Evolutionary conservation across 2,113 vertebrate species (phyloP), one percentile per base, ranked within the genome.

Genomic region (Colistium nudipinnis): DNA sequence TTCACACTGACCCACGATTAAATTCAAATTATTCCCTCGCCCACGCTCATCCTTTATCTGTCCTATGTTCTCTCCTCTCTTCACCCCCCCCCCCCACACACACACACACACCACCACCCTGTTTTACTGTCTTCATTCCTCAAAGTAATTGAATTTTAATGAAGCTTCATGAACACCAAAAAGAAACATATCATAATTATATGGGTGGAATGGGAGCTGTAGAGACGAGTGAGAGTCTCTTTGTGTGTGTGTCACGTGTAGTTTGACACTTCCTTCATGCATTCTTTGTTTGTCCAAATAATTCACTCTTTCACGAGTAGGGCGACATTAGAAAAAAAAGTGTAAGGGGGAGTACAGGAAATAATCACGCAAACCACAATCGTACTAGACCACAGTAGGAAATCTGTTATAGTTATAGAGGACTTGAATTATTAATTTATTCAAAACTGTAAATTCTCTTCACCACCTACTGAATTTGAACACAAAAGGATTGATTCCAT

Each of bases 301-400:
- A 66, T 19, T 52, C 19, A 24, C 49, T n/a, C n/a, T n/a, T n/a
- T n/a, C n/a, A n/a, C n/a, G n/a, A n/a, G n/a, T n/a, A n/a, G n/a
- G n/a, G n/a, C n/a, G n/a, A n/a, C n/a, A n/a, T n/a, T n/a, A n/a
- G n/a, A n/a, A n/a, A n/a, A 24, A 78, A 62, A 66, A 20, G 36
- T 57, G 57, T 36, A 38, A n/a, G 7, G n/a, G 8, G 20, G 17
- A 19, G 65, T 39, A 47, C 61, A 61, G 24, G 1, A 53, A 68
- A 60, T 41, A 61, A 69, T 69, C 63, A 62, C 8, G 20, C 45
- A 16, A 78, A 51, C 11, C 33, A 41, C n/a, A 69, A 68, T 61
- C 1, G 1, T 45, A 30, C 68, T 64, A 28, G 49, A 53, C 49
- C 20, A 43, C 65, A 41, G 49, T 47, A 48, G 43, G 33, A 64